phyloP scores from a whole-genome alignment of 1,140 invertebrate species.

The Dendroctonus valens region DNA sequence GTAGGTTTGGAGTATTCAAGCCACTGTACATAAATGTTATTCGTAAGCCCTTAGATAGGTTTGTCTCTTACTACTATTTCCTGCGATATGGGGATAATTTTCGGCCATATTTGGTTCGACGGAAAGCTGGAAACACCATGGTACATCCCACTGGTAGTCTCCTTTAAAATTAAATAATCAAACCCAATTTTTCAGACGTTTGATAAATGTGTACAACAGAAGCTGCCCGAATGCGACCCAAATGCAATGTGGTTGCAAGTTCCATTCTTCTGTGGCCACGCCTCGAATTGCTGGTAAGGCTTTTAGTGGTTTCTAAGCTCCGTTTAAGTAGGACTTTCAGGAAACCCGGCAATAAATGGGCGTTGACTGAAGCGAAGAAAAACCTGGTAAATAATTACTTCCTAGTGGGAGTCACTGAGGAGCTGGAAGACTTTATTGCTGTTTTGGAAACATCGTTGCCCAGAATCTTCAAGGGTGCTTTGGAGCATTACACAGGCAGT shows the following conservation, averaged over 20 bases:
- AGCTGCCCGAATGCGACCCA: slow-evolving; percentile 90
- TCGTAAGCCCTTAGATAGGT: slow-evolving; percentile 89
- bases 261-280: slow-evolving; percentile 97
- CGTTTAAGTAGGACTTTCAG: slow-evolving; percentile 53
- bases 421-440: slow-evolving; percentile 89
- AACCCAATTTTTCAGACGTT: slow-evolving; percentile 71
- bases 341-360: slow-evolving; percentile 91
- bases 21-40: slow-evolving; percentile 96
- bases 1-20: slow-evolving; percentile 76
- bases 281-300: slow-evolving; percentile 86
- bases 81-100: slow-evolving; percentile 96
- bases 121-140: slow-evolving; percentile 94
- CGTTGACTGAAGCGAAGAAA: slow-evolving; percentile 90
- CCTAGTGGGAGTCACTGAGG: slow-evolving; percentile 93
- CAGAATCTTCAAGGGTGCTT: slow-evolving; percentile 86
- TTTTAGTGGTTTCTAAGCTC: background rate
- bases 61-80: slow-evolving; percentile 99
- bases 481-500: slow-evolving; percentile 78
- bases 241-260: slow-evolving; percentile 94
- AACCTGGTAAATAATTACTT: slow-evolving; percentile 95
- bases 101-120: slow-evolving; percentile 88
- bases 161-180: slow-evolving; percentile 6
- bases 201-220: slow-evolving; percentile 86
- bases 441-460: slow-evolving; percentile 88
- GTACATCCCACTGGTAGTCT: slow-evolving; percentile 54